These are phyloP conservation scores for Panurus biarmicus DNA, from an alignment of 2,113 vertebrate genomes.

Conservation along the genomic window DNA sequence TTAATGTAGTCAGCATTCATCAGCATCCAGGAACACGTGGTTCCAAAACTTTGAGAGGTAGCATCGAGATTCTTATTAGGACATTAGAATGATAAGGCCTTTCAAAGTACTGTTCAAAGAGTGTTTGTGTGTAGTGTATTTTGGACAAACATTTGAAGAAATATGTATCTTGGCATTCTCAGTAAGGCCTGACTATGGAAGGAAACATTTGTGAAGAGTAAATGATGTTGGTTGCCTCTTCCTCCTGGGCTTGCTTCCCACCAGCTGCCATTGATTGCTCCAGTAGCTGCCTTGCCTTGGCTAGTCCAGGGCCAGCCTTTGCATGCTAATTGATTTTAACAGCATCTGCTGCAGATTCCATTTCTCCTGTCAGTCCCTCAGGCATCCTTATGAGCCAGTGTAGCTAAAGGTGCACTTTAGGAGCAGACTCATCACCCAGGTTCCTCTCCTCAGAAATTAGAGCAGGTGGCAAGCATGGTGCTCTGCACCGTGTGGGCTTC, in stretches of 20 bases:
- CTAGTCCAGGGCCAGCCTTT: not conserved
- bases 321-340: not conserved
- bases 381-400: not conserved
- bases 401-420: not conserved
- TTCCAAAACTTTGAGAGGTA: not conserved
- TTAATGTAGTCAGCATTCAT: not conserved
- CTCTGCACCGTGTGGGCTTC: not conserved
- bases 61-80: not conserved
- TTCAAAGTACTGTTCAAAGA: not conserved
- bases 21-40: not conserved
- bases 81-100: not conserved
- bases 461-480: not conserved
- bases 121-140: not conserved
- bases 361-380: not conserved
- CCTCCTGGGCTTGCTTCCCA: not conserved
- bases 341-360: not conserved
- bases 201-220: not conserved
- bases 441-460: not conserved
- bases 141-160: not conserved
- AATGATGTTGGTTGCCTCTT: not conserved
- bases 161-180: not conserved
- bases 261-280: not conserved
- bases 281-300: not conserved
- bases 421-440: not conserved
- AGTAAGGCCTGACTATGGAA: not conserved